Base-by-base conservation (phyloP, 2,888 invertebrate species). In the Drosophila recens region DNA sequence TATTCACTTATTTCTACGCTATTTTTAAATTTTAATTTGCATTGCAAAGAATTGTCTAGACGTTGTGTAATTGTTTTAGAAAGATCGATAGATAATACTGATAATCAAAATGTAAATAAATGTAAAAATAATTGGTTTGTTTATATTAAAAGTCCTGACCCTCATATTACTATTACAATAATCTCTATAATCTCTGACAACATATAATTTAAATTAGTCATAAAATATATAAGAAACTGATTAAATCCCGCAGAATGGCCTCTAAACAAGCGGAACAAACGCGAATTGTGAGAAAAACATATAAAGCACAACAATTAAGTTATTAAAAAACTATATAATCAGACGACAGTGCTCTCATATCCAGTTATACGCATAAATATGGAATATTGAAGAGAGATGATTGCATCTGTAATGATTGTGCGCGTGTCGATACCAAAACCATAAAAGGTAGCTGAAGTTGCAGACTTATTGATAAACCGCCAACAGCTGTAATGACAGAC, bases 371-470 rank as follows among this genome's bases (percentile, higher is more conserved):
- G 17, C 17, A 69, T 53, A 57, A 72, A 43, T 52, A 49, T 53
- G 38, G 6, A 27, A 72, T 72, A 52, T 48, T 40, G 38, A 61
- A 42, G 49, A 30, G 17, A 52, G 15, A n/a, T 46, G 75, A 53
- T 49, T 65, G 17, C 40, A 17, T 10, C 15, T 30, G 43, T 45
- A 43, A 13, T n/a, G 43, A 59, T 46, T 51, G 38, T 63, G 46
- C 77, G 56, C 77, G 77, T 76, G 77, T 63, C 62, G 17, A 11
- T 57, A n/a, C 27, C 27, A 20, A 42, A 52, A n/a, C 49, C 58
- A 59, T 63, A 56, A 76, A 80, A 63, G 62, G 62, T 30, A 48
- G 66, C 71, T 76, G 65, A 75, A 63, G 58, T 45, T 66, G 54
- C 80, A 52, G 43, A 30, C 40, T n/a, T 48, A 57, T 48, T 72